Percentiles rank a stretch among this genome's conserved stretches.
Conservation (phyloP, 2,888 invertebrate species). For the Melikaiella ostensackeni region DNA sequence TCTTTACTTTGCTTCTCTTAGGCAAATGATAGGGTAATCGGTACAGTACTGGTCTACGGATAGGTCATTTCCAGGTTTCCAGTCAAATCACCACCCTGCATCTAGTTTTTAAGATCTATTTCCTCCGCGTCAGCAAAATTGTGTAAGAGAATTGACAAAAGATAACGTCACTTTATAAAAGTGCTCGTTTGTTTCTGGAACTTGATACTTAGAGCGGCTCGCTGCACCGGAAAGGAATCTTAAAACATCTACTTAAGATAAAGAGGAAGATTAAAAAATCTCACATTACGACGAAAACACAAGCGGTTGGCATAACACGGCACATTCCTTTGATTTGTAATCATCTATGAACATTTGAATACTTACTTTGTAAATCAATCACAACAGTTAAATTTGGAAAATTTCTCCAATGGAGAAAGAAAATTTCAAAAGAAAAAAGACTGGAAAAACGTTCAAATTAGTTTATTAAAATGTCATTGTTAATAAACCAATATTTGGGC, state of each 20-base stretch:
- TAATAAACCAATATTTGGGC: no score
- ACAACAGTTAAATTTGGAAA: neutral
- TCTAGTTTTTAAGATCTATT: no score
- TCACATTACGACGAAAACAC: neutral
- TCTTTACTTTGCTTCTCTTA: no score
- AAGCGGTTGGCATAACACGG: neutral
- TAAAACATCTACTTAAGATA: constrained; percentile 34
- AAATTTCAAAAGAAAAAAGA: no score
- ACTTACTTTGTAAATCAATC: neutral
- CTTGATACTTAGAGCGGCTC: neutral
- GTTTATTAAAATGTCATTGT: no score
- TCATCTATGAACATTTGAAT: neutral
- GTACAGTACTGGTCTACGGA: no score
- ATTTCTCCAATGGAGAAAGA: no score
- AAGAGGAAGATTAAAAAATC: constrained; percentile 24
- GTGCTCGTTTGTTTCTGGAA: neutral
- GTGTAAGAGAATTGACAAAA: neutral
- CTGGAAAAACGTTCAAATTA: no score
- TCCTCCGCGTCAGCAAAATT: neutral
- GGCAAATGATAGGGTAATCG: no score
- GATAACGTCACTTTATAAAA: neutral
- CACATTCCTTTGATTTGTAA: neutral
- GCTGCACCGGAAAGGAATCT: constrained; percentile 17
- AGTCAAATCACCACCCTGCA: no score
- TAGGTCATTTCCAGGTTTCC: no score